Evolutionary conservation across 2,888 invertebrate genomes (phyloP), one percentile per base, ranked within the genome.

Genomic region (Neoscelio sp.): DNA sequence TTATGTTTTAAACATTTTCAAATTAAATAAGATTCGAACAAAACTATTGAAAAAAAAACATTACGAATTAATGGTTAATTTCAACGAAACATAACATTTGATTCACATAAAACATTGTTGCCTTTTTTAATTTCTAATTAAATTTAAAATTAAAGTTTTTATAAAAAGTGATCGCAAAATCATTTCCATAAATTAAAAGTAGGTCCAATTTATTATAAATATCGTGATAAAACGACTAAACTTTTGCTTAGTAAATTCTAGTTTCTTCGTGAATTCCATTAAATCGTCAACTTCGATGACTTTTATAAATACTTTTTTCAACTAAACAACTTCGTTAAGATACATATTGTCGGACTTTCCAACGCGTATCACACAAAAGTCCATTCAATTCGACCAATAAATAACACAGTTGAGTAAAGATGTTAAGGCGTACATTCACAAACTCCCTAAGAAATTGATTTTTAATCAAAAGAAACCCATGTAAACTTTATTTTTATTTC

Each of bases 361-460:
- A 64, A 73, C 73, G 52, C 30, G 17, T 64, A 65, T 62, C 62
- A 62, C 60, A 30, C 60, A 40, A 64, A 71, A 73, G 74, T 76
- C 76, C 70, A 70, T 70, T 70, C 70, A 48, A 56, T 76, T 68
- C 48, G 62, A 70, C 70, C 68, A 76, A 70, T 76, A 76, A 76
- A 76, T 76, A 76, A 70, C 70, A 70, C 46, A 74, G 56, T 64
- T 46, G 54, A 64, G 30, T 74, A 74, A 50, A 58, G 64, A 70
- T 54, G 33, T 60, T 68, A 68, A 58, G 67, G 67, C 62, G 13
- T 68, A 75, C 75, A 75, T 68, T 75, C 26, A 33, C 23, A 40
- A 54, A 46, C 17, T 42, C 15, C 42, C 12, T 30, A 68, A 60
- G n/a, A 54, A 17, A 54, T 38, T 13, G 8, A 20, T 40, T 15